These are phyloP conservation scores for Epinotia bilunana DNA, from an alignment of 2,888 invertebrate genomes.

Conservation along the genomic window DNA sequence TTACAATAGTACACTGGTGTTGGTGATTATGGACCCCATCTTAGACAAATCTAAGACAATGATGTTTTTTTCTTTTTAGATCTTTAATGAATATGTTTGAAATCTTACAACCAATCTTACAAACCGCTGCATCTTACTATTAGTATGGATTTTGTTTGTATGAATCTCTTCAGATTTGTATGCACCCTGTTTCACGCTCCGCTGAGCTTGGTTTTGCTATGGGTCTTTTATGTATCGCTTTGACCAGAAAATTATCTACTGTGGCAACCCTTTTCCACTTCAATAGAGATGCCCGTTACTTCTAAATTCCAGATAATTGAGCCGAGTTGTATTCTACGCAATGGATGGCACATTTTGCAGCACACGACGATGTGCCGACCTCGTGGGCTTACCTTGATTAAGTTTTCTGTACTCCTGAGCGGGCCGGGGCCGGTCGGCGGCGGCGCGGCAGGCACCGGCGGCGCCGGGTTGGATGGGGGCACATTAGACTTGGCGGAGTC, in stretches of 20 bases:
- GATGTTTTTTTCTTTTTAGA: not conserved
- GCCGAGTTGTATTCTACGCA: not conserved
- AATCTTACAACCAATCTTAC: not conserved
- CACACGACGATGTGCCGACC: not conserved
- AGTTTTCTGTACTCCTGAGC: slow-evolving; percentile 78
- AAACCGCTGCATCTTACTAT: not conserved
- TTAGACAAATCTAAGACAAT: not conserved
- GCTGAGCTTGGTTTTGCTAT: not conserved
- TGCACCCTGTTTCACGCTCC: not conserved
- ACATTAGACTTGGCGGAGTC: slow-evolving; percentile 74
- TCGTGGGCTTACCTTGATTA: slow-evolving; percentile 69
- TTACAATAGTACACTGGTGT: not conserved
- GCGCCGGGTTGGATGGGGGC: slow-evolving; percentile 77
- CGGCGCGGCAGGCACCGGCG: slow-evolving; percentile 74
- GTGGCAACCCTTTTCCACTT: not conserved
- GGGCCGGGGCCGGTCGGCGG: slow-evolving; percentile 66
- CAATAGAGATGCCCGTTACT: not conserved
- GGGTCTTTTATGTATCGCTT: not conserved
- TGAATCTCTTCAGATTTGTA: not conserved
- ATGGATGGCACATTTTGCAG: not conserved
- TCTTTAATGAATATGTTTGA: too few species aligned
- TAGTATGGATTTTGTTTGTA: not conserved
- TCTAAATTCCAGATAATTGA: not conserved
- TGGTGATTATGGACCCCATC: not conserved
- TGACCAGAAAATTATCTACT: not conserved